Evolutionary conservation across 1,140 invertebrate genomes (phyloP).

Genomic region (Catajapyx aquilonaris): DNA sequence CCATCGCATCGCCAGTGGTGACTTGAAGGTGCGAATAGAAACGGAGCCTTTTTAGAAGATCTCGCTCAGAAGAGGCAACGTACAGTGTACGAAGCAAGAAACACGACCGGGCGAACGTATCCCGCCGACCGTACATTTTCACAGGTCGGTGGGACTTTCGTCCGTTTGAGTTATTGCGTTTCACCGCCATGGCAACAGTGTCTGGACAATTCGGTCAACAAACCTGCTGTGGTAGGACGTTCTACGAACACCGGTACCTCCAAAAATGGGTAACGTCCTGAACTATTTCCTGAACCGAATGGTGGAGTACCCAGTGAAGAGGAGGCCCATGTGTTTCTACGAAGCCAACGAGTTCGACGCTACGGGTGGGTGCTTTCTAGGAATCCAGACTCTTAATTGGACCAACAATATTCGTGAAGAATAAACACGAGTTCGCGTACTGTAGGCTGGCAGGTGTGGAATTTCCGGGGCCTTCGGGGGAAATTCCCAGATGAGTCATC

Average conservation of each 20-base stretch:
- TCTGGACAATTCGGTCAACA: conserved; percentile 17
- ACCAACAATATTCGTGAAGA: no score
- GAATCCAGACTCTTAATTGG: no score
- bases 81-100: no score
- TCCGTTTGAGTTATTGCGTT: conserved; percentile 39
- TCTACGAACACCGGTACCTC: conserved; percentile 5
- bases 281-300: conserved; percentile 14
- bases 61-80: no score
- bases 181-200: conserved; percentile 2
- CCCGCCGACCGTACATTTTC: conserved; percentile 26
- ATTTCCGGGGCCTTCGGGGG: no score
- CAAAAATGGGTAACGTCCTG: conserved; percentile 13
- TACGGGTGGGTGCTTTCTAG: conserved; percentile 20
- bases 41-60: no score
- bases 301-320: conserved; percentile 28
- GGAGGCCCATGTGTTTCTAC: conserved; percentile 29
- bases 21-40: no score
- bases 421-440: no score
- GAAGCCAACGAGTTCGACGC: conserved; percentile 27
- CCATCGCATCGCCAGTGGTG: no score
- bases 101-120: conserved; percentile 36
- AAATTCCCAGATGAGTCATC: no score
- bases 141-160: conserved; percentile 48
- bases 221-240: conserved; percentile 5
- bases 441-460: no score